These are phyloP conservation scores for Mesoligia furuncula DNA, from an alignment of 2,888 invertebrate species.

Conservation along the genomic window DNA sequence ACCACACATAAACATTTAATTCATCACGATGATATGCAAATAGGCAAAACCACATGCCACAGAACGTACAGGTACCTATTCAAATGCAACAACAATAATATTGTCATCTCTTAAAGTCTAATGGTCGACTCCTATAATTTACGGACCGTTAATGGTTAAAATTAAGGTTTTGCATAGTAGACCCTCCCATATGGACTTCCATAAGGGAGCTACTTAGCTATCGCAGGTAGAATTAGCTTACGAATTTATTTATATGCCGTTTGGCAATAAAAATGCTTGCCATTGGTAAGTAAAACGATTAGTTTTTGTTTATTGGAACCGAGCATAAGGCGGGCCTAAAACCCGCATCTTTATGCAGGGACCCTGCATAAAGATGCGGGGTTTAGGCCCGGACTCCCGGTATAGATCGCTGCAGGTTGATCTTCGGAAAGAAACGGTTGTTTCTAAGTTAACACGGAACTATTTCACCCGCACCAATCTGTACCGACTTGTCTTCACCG, in stretches of 20 bases:
- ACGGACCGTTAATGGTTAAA: neutral
- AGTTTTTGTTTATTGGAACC: neutral
- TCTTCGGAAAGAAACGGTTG: neutral
- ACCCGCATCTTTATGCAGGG: too few species aligned
- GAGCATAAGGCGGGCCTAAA: neutral
- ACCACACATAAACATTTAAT: slow-evolving; percentile 16
- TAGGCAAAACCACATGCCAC: neutral
- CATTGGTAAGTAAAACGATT: neutral
- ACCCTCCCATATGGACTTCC: neutral
- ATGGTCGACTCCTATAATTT: neutral
- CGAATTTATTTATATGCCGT: neutral
- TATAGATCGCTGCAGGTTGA: neutral
- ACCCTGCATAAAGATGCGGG: neutral
- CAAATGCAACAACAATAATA: neutral
- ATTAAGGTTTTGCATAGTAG: neutral
- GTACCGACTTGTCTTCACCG: neutral
- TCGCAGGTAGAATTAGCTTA: neutral
- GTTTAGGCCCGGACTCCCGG: neutral
- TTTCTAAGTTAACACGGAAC: neutral
- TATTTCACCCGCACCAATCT: neutral
- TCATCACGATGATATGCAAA: slow-evolving; percentile 49
- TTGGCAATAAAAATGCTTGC: neutral
- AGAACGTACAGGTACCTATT: slow-evolving; percentile 13
- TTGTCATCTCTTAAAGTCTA: neutral
- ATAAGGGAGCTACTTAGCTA: too few species aligned